These are phyloP conservation scores for Bruchidius siliquastri DNA, from an alignment of 2,888 invertebrate genomes.

Conservation along the genomic window DNA sequence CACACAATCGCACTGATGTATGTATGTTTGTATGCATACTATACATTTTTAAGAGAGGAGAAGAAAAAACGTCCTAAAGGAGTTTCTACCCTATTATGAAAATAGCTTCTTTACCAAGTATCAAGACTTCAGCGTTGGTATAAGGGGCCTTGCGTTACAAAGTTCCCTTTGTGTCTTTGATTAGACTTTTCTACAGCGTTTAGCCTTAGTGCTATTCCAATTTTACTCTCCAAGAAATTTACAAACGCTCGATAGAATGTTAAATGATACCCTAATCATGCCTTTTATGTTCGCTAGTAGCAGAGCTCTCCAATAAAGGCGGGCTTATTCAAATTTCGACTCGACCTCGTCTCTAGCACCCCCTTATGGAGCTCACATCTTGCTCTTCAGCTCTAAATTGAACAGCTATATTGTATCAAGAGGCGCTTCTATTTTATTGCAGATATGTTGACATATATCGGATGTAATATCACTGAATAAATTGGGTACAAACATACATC, in stretches of 20 bases:
- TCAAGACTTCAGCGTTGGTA: neutral
- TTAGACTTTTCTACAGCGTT: constrained; percentile 7
- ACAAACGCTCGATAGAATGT: constrained; percentile 7
- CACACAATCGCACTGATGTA: too few species aligned
- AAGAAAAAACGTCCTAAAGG: neutral
- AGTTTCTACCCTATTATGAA: neutral
- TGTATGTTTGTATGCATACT: too few species aligned
- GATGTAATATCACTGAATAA: too few species aligned
- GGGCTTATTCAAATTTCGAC: neutral
- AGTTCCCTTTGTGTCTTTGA: constrained; percentile 11
- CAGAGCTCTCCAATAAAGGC: neutral
- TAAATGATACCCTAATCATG: constrained; percentile 4
- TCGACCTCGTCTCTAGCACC: neutral
- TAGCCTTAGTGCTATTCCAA: constrained; percentile 3
- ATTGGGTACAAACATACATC: too few species aligned
- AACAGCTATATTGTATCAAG: neutral
- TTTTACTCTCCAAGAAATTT: constrained; percentile 9
- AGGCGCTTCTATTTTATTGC: neutral
- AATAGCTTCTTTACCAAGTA: constrained; percentile 4
- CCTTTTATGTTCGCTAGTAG: constrained; percentile 5
- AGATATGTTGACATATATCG: too few species aligned
- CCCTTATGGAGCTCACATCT: neutral
- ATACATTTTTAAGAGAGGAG: too few species aligned
- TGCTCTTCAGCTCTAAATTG: neutral
- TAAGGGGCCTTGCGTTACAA: neutral